Base-by-base conservation (phyloP, 1,140 invertebrate species). In the Coenobita brevimanus region DNA sequence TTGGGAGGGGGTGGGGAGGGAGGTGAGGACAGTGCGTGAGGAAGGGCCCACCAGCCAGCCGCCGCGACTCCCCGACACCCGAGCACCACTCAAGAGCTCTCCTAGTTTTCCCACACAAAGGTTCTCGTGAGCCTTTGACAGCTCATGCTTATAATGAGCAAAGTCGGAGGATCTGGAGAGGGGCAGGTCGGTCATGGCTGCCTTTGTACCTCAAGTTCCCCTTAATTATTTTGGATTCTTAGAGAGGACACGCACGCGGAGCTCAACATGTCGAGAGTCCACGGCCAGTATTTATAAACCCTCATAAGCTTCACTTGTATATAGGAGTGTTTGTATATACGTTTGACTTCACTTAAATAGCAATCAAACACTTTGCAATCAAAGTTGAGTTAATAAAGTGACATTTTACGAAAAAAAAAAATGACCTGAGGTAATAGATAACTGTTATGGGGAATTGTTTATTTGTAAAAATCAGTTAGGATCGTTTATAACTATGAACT, bases 101-200 rank as follows among this genome's bases (percentile, higher is more conserved):
- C 73, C 38, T 36, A 81, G 62, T 87, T 87, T 87, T 81, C 84
- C 84, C 62, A 54, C 76, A 87, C 84, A 87, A 87, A 87, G 84
- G 84, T 46, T 80, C 64, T 81, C 27, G 84, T 87, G 50, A 80
- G 84, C 84, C 84, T 87, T 87, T 80, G 76, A 80, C 76, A 81
- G 76, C 84, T 87, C 76, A 81, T 81, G 84, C 84, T 87, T 87
- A 87, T 87, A 87, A 87, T 87, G 84, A 87, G 84, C 84, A 87
- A 87, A 87, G 84, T 87, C 84, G 78, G 84, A 87, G 76, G 64
- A 60, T 87, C 62, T 80, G 78, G 64, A 79, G 78, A 80, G 64
- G 76, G 54, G 84, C 62, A 54, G 84, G 64, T 62, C 84, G 84
- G 84, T 87, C 84, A 87, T 87, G 84, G 84, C 76, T 79, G 54